phyloP scores from a whole-genome alignment of 2,797 vertebrate genomes.

The Sylvilagus floridanus region DNA sequence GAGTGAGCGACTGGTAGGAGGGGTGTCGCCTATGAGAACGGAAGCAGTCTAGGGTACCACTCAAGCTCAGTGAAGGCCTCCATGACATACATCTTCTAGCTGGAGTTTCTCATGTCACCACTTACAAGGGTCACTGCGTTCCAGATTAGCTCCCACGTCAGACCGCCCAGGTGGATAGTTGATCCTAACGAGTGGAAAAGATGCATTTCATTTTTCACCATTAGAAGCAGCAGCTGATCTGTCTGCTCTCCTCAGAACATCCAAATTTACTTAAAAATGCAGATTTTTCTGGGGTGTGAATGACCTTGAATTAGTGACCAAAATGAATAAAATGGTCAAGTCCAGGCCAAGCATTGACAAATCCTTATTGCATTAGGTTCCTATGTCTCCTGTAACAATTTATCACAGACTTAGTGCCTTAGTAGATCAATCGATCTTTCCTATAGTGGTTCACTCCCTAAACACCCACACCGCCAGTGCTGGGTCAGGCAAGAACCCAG shows the following conservation, averaged over 20 bases:
- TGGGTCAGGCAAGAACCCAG: too few relatives aligned
- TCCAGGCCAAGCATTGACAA: neutral
- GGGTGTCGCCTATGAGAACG: neutral
- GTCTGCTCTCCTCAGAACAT: neutral
- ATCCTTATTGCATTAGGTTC: neutral
- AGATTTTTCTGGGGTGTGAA: neutral
- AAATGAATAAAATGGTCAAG: constrained; percentile 8
- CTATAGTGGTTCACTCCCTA: too few relatives aligned
- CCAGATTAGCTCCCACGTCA: neutral
- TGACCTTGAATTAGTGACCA: constrained; percentile 43
- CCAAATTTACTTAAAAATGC: neutral
- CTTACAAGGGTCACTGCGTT: neutral
- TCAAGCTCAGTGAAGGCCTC: neutral
- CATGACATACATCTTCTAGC: neutral
- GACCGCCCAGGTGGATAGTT: neutral
- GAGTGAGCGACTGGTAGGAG: neutral
- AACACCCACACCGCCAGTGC: too few relatives aligned
- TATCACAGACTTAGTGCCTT: neutral
- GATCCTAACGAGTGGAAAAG: neutral
- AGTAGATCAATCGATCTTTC: too few relatives aligned
- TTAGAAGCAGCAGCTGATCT: neutral
- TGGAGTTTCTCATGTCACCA: neutral
- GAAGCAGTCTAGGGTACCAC: neutral
- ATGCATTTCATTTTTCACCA: neutral
- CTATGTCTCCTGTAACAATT: neutral